Evolutionary conservation across 2,113 vertebrate species (phyloP), one percentile per base, ranked within the genome.

Genomic region (Corvus hawaiiensis): DNA sequence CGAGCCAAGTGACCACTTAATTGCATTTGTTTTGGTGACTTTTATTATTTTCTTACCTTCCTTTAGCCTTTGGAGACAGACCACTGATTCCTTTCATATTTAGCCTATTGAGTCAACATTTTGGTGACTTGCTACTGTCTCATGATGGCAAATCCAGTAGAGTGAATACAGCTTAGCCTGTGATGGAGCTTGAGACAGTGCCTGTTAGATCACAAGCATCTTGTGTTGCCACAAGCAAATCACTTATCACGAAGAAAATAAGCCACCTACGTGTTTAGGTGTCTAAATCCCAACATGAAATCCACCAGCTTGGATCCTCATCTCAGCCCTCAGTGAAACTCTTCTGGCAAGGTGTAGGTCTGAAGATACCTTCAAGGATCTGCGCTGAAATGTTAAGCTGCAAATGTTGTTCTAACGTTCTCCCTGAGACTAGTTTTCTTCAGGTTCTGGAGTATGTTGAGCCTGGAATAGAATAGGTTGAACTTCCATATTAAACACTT

Each of bases 381-480:
- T 81, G 35, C 69, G 39, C 64, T 77, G 76, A 81, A 91, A 87
- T 81, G 55, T 74, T 84, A 77, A 73, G 64, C 64, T 87, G 69
- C 64, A 87, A 94, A 48, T 48, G 69, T 92, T 92, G 54, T 62
- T 78, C 17, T 55, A 75, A 82, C 80, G 82, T 69, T 33, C 87
- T 44, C 19, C 48, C 48, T 10, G 56, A 75, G 69, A 82, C 54
- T 71, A 23, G 12, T 82, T 93, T 67, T 69, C 64, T 74, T 77
- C 77, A 77, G 20, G 66, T 84, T 75, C 80, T 84, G 49, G 69
- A 77, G 71, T 87, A 77, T 23, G 61, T 66, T 87, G 56, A 89
- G 93, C 91, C 63, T 84, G 68, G 93, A 96, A 96, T 62, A 92
- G 55, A 76, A 73, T 56, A 88, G 55, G 55, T 74, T 89, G 89